phyloP scores from a whole-genome alignment of 2,113 vertebrate species.

The Orthochromis malagaraziensis region DNA sequence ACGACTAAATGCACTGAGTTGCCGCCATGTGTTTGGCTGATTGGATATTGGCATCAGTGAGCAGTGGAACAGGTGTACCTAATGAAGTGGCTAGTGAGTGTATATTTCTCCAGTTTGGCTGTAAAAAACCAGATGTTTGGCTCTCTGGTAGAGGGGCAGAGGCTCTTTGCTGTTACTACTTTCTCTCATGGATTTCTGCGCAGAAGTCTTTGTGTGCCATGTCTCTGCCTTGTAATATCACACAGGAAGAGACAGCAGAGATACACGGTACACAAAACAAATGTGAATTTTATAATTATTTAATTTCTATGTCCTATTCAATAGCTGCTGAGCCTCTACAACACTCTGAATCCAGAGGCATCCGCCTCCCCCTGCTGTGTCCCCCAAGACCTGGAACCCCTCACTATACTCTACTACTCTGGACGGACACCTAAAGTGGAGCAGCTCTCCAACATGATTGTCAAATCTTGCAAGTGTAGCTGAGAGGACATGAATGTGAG shows the following conservation, averaged over 20 bases:
- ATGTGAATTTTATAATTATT: neutral
- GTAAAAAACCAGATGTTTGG: neutral
- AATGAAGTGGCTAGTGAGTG: neutral
- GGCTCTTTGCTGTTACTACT: neutral
- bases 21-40: neutral
- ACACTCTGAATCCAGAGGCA: slow-evolving; percentile 88
- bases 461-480: slow-evolving; percentile 96
- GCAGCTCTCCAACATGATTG: slow-evolving; percentile 95
- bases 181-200: neutral
- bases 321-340: slow-evolving; percentile 89
- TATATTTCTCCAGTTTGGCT: neutral
- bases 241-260: neutral
- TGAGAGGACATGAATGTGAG: slow-evolving; percentile 63
- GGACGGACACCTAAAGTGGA: slow-evolving; percentile 91
- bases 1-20: neutral
- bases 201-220: neutral
- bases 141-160: neutral
- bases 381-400: slow-evolving; percentile 89
- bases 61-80: neutral
- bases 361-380: slow-evolving; percentile 90
- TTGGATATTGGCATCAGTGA: neutral
- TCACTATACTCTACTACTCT: slow-evolving; percentile 92
- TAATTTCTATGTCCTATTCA: neutral
- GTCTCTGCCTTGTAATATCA: neutral
- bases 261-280: neutral